phyloP scores from a whole-genome alignment of 1,140 invertebrate species.

The Drosophila repletoides region DNA sequence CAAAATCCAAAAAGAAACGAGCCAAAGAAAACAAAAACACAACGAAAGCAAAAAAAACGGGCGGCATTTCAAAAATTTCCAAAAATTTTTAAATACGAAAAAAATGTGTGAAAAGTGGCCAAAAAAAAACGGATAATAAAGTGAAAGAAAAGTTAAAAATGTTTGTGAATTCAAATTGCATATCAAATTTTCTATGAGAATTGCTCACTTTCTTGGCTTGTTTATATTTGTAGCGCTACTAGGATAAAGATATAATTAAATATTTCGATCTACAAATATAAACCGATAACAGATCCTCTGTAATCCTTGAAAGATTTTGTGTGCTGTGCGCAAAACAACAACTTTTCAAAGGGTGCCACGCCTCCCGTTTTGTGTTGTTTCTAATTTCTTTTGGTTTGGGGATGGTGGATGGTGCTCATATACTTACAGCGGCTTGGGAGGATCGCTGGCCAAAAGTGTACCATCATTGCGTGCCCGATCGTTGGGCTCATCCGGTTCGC shows the following conservation, averaged over 20 bases:
- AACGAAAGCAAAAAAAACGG: conserved; percentile 69
- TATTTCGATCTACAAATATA: too few species aligned
- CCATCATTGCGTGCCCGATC: conserved; percentile 92
- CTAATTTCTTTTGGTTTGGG: background rate
- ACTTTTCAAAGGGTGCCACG: conserved; percentile 48
- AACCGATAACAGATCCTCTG: background rate
- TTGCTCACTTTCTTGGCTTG: background rate
- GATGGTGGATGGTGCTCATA: background rate
- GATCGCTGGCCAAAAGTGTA: conserved; percentile 96
- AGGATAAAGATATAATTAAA: too few species aligned
- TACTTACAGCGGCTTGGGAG: conserved; percentile 97
- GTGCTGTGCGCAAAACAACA: conserved; percentile 12
- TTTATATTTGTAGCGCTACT: too few species aligned
- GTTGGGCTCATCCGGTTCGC: conserved; percentile 86
- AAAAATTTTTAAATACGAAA: conserved; percentile 33
- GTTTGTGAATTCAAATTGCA: conserved; percentile 50
- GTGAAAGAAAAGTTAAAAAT: conserved; percentile 56
- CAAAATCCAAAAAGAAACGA: conserved; percentile 56
- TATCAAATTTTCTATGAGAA: background rate
- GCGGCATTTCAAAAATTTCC: conserved; percentile 53
- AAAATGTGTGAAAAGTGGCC: conserved; percentile 31
- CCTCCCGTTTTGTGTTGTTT: conserved; percentile 50
- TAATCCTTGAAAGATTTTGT: too few species aligned
- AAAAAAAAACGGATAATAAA: conserved; percentile 26
- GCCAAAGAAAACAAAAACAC: conserved; percentile 44